Conservation (phyloP, 1,140 invertebrate genomes). For the Pseudomyrmex concolor region DNA sequence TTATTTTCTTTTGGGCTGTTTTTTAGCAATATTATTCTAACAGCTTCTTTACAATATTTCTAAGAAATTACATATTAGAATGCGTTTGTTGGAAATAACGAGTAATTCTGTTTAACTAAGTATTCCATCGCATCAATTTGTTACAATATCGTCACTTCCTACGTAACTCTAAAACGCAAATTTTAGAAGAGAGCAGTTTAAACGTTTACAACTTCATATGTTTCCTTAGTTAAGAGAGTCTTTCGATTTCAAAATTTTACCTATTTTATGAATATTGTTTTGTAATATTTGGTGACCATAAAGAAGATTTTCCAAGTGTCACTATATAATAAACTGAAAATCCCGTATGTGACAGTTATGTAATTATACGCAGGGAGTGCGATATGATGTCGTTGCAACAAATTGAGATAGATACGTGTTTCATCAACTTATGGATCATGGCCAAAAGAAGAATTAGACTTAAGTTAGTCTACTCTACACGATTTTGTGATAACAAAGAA, state of each 20-base stretch:
- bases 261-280: no score
- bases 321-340: no score
- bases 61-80: neutral
- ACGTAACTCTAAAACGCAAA: no score
- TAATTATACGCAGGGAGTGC: no score
- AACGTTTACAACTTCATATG: no score
- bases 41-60: neutral
- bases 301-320: no score
- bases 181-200: no score
- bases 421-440: neutral
- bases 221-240: no score
- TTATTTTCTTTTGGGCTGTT: conserved; percentile 22
- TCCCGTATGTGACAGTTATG: no score
- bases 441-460: conserved; percentile 28
- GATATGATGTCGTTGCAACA: neutral
- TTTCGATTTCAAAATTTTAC: no score
- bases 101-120: neutral
- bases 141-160: no score
- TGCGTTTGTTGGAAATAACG: conserved; percentile 5
- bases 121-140: neutral
- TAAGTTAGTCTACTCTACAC: conserved; percentile 14
- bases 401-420: neutral
- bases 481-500: conserved; percentile 27
- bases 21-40: conserved; percentile 4
- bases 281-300: no score